phyloP scores from a whole-genome alignment of 2,113 vertebrate genomes.

The Epinephelus lanceolatus region DNA sequence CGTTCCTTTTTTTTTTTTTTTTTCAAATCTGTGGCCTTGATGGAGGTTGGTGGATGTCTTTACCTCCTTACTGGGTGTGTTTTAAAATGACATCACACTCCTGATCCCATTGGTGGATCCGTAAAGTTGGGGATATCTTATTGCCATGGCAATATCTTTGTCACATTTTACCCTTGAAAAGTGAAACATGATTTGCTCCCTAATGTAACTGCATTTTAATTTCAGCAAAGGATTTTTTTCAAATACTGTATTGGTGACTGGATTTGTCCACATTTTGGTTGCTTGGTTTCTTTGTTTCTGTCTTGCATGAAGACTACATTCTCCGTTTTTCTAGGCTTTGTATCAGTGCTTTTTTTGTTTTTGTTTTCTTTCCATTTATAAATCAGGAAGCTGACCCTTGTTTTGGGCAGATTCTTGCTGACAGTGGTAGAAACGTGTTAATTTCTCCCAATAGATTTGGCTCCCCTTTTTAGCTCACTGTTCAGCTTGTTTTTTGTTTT shows the following conservation, averaged over 20 bases:
- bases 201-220: slow-evolving; percentile 93
- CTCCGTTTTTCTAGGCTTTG: slow-evolving; percentile 62
- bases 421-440: slow-evolving; percentile 55
- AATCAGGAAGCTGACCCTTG: slow-evolving; percentile 86
- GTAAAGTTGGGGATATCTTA: slow-evolving; percentile 85
- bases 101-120: slow-evolving; percentile 98
- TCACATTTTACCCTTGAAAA: slow-evolving; percentile 86
- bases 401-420: slow-evolving; percentile 87
- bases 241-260: slow-evolving; percentile 73
- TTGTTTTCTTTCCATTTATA: slow-evolving; percentile 81
- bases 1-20: slow-evolving; percentile 84
- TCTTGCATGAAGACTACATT: slow-evolving; percentile 72
- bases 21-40: slow-evolving; percentile 86
- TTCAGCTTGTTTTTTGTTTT: slow-evolving; percentile 51
- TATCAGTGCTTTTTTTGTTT: slow-evolving; percentile 81
- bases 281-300: slow-evolving; percentile 70
- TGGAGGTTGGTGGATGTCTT: slow-evolving; percentile 89
- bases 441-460: slow-evolving; percentile 71
- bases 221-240: slow-evolving; percentile 88
- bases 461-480: slow-evolving; percentile 38
- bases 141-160: slow-evolving; percentile 88
- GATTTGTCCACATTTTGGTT: slow-evolving; percentile 79
- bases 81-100: slow-evolving; percentile 93
- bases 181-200: slow-evolving; percentile 79
- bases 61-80: slow-evolving; percentile 85